Conservation (phyloP, 1,140 invertebrate genomes). For the Zaprionus camerounensis region DNA sequence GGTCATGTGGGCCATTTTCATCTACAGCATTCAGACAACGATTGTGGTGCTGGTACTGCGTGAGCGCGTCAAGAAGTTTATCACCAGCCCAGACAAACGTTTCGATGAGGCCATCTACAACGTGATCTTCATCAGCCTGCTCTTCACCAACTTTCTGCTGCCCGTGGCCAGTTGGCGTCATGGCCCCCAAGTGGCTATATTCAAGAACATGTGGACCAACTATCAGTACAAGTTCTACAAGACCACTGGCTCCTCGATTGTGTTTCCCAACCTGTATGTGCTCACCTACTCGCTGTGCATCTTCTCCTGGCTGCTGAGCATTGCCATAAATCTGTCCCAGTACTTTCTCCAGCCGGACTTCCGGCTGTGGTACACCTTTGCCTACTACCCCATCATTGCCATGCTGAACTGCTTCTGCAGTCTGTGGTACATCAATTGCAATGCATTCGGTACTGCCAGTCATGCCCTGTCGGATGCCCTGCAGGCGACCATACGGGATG, state of each 20-base stretch:
- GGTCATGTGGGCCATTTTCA: slow-evolving; percentile 86
- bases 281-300: slow-evolving; percentile 87
- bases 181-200: slow-evolving; percentile 88
- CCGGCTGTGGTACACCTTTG: slow-evolving; percentile 88
- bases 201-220: slow-evolving; percentile 90
- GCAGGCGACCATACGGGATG: slow-evolving; percentile 86
- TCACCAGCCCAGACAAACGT: slow-evolving; percentile 86
- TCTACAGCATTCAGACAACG: slow-evolving; percentile 86
- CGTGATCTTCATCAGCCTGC: slow-evolving; percentile 88
- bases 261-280: slow-evolving; percentile 87
- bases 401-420: slow-evolving; percentile 89
- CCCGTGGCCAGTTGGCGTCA: slow-evolving; percentile 89
- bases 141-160: slow-evolving; percentile 88
- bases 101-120: slow-evolving; percentile 90
- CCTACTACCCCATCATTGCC: slow-evolving; percentile 89
- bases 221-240: slow-evolving; percentile 88
- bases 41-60: slow-evolving; percentile 85
- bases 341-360: slow-evolving; percentile 89
- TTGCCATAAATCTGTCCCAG: slow-evolving; percentile 87
- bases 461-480: slow-evolving; percentile 86
- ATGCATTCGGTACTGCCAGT: slow-evolving; percentile 87
- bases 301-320: slow-evolving; percentile 87
- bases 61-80: slow-evolving; percentile 85
- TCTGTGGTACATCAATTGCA: slow-evolving; percentile 88
- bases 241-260: slow-evolving; percentile 87